Evolutionary conservation across 2,113 vertebrate genomes (phyloP).

Genomic region (Jaculus jaculus): DNA sequence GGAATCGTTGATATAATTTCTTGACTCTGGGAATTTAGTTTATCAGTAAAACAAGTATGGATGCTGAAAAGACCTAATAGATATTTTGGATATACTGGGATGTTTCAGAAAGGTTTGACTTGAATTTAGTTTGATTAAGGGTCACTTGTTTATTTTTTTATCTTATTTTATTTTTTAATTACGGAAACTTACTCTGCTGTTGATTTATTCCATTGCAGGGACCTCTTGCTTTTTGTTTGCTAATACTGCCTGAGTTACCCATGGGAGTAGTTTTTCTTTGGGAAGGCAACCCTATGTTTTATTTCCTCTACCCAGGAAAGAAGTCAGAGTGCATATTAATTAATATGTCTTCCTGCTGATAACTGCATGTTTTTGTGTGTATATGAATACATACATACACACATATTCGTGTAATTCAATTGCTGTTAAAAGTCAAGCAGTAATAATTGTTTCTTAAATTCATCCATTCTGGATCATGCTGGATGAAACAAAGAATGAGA

Average conservation of each 20-base stretch:
- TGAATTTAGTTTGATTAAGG: constrained; percentile 30
- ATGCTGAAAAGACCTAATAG: background rate
- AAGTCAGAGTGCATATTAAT: background rate
- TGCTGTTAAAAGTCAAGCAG: constrained; percentile 35
- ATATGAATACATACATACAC: background rate
- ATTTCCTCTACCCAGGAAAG: background rate
- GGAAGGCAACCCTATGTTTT: background rate
- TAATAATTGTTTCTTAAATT: constrained; percentile 39
- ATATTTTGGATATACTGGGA: constrained; percentile 28
- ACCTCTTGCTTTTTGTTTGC: constrained; percentile 30
- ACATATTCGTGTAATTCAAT: background rate
- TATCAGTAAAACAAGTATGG: constrained; percentile 10
- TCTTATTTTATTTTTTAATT: constrained; percentile 47
- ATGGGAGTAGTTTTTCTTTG: background rate
- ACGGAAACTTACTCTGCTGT: constrained; percentile 2
- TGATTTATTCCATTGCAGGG: background rate
- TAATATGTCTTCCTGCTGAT: constrained; percentile 18
- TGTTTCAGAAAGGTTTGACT: constrained; percentile 27
- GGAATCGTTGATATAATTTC: constrained; percentile 14
- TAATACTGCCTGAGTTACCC: background rate
- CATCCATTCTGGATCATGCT: constrained; percentile 45
- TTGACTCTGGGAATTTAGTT: constrained; percentile 63
- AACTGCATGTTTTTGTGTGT: background rate
- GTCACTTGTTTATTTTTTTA: too few species aligned
- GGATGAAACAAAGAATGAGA: constrained; percentile 16